Evolutionary conservation across 1,140 invertebrate genomes (phyloP), one percentile per base, ranked within the genome.

Genomic region (Euwallacea fornicatus): DNA sequence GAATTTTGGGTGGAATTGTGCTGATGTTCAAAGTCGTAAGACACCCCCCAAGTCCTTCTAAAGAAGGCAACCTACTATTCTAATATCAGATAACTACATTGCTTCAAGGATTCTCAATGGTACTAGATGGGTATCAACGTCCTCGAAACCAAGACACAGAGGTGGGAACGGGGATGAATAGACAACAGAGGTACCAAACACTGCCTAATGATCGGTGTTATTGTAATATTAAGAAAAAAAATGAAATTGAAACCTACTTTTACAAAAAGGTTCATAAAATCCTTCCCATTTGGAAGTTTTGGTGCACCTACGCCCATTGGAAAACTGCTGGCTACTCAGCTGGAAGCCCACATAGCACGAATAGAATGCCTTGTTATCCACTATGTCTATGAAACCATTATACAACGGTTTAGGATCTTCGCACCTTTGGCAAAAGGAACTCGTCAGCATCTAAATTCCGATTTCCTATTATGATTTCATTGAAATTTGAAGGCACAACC

Each of bases 351-450:
- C 72, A 10, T 83, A 77, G 73, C 88, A 90, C 7, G 73, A 76
- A 73, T 87, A 88, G 64, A 72, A 78, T 16, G 81, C 82, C n/a
- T 66, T 69, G 64, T 81, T 79, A 44, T 81, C 74, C 9, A 71
- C 53, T 42, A 81, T 65, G 33, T 76, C 46, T 2, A 86, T 77
- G 15, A 75, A 72, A 33, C 86, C 86, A 72, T 83, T 81, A 21
- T 78, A 76, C 0, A 85, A 78, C 7, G 77, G 59, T 9, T 78
- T 72, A 0, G 85, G 86, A 8, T 77, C 68, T 0, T 81, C 77
- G 75, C 89, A 90, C 9, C 84, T 85, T 74, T 78, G 72, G 76
- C 84, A 86, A 77, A 86, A 85, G 9, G 80, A 75, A 42, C 82
- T 83, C 42, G 77, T 74, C 70, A 83, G 74, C 11, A 84, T 75